A percentile compares a stretch with the other conserved stretches of the same genome.
These are phyloP conservation scores for mouse (Mus musculus) DNA, from an alignment of 2,113 vertebrate genomes.

Conservation along the genomic window GRCm39 chr17:9692001-9692500, in stretches of 20 bases:
- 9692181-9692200: conserved; percentile 3
- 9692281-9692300: background rate
- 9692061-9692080: background rate
- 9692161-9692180: conserved; percentile 34
- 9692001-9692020: conserved; percentile 38
- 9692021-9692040: conserved; percentile 57
- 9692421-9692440: conserved; percentile 50
- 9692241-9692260: background rate
- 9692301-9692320: conserved; percentile 49
- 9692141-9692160: conserved; percentile 2
- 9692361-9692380: background rate
- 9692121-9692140: background rate
- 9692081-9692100: background rate
- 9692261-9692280: background rate
- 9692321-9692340: conserved; percentile 48
- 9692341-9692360: background rate
- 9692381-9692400: background rate
- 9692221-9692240: background rate
- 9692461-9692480: conserved; percentile 64
- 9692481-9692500: background rate
- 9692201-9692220: background rate
- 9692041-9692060: background rate
- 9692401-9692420: background rate
- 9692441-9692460: conserved; percentile 45
- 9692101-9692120: background rate